Base-by-base conservation (phyloP, 2,113 vertebrate species). In the Apodemus speciosus region DNA sequence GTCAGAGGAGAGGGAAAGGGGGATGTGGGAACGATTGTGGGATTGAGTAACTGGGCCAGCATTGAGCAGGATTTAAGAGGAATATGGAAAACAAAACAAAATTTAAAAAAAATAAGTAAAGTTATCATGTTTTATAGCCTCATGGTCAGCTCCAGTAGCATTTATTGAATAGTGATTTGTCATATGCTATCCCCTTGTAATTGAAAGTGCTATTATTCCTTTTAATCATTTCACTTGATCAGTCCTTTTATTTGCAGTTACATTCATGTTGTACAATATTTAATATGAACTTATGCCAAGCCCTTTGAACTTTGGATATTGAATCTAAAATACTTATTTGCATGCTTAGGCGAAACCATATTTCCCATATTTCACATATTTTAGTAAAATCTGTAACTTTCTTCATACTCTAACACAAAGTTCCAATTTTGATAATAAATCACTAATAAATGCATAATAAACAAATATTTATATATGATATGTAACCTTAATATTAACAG, bases 391-490 rank as follows among this genome's bases (percentile, higher is more conserved):
- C 77, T 58, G 3, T 3, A 53, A 30, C 7, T 40, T 81, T 40
- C 25, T 62, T 35, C 9, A 30, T 14, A 83, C 21, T 43, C 27
- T 43, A 81, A 85, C 7, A 83, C 1, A 62, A 68, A 92, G 66
- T 72, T 92, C 27, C 83, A 73, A 16, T 73, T 91, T 43, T 53
- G 49, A 43, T 76, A 71, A 51, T 93, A 56, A 94, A 72, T 84
- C 14, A 76, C 51, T 62, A 79, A 40, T 23, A n/a, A 95, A 86
- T 79, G 16, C 7, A 53, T 49, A 40, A 53, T 5, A 30, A 91
- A 15, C 46, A 30, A 91, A 20, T 40, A 58, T 49, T 25, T 79
- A 35, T 66, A 46, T 91, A 27, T 85, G 43, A 85, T 73, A 73
- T 85, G 0, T 94, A 3, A 4, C 35, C 2, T 89, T 91, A 89